Percentiles rank a stretch among this genome's conserved stretches.
Evolutionary conservation across 2,888 invertebrate species (phyloP).

Genomic region (Megamerina dolium): DNA sequence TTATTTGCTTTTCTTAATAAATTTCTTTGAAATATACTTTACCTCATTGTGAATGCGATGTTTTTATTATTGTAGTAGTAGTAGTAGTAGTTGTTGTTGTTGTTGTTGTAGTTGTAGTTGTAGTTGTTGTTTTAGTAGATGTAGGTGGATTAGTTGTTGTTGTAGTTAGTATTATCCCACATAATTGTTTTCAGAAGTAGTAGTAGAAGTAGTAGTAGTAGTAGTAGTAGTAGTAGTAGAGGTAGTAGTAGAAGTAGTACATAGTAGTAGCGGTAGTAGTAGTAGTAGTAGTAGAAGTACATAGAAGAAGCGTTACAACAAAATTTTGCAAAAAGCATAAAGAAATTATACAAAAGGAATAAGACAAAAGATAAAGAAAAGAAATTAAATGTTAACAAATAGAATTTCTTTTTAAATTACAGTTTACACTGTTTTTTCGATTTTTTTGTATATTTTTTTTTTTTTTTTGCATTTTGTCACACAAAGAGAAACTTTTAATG

Average conservation of each 20-base stretch:
- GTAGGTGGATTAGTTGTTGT: slow-evolving; percentile 32
- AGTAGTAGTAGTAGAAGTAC: slow-evolving; percentile 34
- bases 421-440: no score
- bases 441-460: slow-evolving; percentile 1
- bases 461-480: background rate
- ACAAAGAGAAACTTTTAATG: background rate
- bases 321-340: slow-evolving; percentile 32
- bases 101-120: slow-evolving; percentile 34
- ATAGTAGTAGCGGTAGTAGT: no score
- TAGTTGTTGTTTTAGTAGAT: slow-evolving; percentile 35
- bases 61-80: slow-evolving; percentile 21
- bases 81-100: slow-evolving; percentile 21
- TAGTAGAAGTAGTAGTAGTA: slow-evolving; percentile 29
- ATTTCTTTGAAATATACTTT: no score
- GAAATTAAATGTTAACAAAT: no score
- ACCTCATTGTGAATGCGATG: slow-evolving; percentile 43
- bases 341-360: slow-evolving; percentile 24
- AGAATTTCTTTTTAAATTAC: no score
- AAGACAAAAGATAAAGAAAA: slow-evolving; percentile 19
- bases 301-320: slow-evolving; percentile 34
- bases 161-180: slow-evolving; percentile 35
- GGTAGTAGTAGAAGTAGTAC: slow-evolving; percentile 30
- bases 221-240: slow-evolving; percentile 29
- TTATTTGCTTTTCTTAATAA: no score
- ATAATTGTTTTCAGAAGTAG: slow-evolving; percentile 26